Evolutionary conservation across 2,113 vertebrate species (phyloP).

Genomic region (Triplophysa dalaica): DNA sequence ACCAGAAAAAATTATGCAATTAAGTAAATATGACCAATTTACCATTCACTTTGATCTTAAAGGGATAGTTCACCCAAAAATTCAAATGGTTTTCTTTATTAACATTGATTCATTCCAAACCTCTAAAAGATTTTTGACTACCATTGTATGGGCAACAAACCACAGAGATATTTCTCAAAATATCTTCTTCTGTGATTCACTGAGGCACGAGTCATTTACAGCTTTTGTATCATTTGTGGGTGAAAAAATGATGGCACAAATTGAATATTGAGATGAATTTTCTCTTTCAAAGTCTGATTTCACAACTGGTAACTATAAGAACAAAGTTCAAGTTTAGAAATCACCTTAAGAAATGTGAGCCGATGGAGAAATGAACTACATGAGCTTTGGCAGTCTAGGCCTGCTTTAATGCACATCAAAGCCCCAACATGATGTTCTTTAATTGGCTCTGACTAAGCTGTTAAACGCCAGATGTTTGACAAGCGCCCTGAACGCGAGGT

Average conservation of each 20-base stretch:
- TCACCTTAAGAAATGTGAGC: neutral
- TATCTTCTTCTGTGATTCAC: too few species aligned
- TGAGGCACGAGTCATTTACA: neutral
- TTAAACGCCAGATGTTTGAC: constrained; percentile 98
- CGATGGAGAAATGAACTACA: constrained; percentile 54
- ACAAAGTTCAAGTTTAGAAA: neutral
- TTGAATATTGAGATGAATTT: neutral
- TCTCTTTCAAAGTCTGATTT: neutral
- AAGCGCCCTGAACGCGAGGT: constrained; percentile 69
- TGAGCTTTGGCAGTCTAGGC: constrained; percentile 68
- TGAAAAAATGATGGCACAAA: neutral
- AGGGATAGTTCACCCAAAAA: too few species aligned
- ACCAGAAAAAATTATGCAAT: too few species aligned
- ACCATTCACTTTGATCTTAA: too few species aligned
- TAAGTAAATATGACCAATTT: too few species aligned
- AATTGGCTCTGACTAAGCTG: constrained; percentile 95
- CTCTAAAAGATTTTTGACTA: too few species aligned
- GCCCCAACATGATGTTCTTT: constrained; percentile 92
- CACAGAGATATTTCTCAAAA: too few species aligned
- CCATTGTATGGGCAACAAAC: too few species aligned
- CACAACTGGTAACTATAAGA: neutral
- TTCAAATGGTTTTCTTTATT: too few species aligned
- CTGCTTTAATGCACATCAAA: constrained; percentile 90
- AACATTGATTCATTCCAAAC: too few species aligned
- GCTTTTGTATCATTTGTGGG: too few species aligned